These are phyloP conservation scores for Lithobius niger DNA, from an alignment of 1,140 invertebrate species.

Conservation along the genomic window DNA sequence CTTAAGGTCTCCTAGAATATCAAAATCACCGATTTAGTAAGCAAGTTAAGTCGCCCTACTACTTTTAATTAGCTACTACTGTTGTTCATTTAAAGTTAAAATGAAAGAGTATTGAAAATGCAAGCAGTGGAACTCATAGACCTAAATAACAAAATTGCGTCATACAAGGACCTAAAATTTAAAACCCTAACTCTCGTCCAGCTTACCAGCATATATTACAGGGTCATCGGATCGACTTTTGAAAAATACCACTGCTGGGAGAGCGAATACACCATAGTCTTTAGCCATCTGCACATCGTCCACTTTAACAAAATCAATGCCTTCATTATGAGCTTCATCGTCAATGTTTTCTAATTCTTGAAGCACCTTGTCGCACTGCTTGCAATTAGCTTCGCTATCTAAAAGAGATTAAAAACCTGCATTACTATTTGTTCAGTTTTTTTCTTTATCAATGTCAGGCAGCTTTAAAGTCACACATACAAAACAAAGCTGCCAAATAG, in stretches of 20 bases:
- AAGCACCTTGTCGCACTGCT: conserved; percentile 77
- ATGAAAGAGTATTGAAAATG: too few relatives aligned
- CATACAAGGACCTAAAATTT: too few relatives aligned
- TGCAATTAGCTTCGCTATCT: conserved; percentile 80
- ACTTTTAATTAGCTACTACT: too few relatives aligned
- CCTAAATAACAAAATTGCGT: too few relatives aligned
- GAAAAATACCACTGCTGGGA: conserved; percentile 37
- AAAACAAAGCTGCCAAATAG: conserved; percentile 69
- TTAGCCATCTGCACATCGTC: conserved; percentile 28
- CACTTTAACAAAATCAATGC: conserved; percentile 29
- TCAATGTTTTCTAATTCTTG: conserved; percentile 49
- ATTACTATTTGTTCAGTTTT: not conserved
- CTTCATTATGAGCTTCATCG: conserved; percentile 23
- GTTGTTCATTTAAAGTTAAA: too few relatives aligned
- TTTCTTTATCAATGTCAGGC: too few relatives aligned
- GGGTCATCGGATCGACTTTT: conserved; percentile 76
- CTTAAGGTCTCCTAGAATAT: conserved; percentile 23
- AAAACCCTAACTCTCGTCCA: too few relatives aligned
- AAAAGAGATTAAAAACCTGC: conserved; percentile 24
- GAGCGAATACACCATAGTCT: conserved; percentile 28
- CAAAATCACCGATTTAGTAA: too few relatives aligned
- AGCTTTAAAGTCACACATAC: conserved; percentile 51
- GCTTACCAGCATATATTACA: conserved; percentile 76
- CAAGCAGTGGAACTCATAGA: too few relatives aligned
- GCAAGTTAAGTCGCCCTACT: too few relatives aligned